Percentiles rank a stretch among this genome's conserved stretches.
Conservation (phyloP, 2,888 invertebrate genomes). For the Drosophila aldrichi region DNA sequence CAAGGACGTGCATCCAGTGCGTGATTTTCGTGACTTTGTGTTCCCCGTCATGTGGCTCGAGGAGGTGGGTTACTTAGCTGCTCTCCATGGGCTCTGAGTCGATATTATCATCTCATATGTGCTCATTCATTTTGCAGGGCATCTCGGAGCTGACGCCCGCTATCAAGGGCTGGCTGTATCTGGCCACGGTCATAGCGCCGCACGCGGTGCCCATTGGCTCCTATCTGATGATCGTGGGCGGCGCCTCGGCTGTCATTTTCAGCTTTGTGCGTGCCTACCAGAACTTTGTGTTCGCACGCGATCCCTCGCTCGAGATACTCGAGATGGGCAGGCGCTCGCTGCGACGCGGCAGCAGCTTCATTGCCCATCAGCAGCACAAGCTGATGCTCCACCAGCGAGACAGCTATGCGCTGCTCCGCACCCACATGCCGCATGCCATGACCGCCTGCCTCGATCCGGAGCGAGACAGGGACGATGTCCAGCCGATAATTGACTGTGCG, state of each 20-base stretch:
- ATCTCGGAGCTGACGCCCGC: conserved; percentile 91
- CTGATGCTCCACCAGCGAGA: conserved; percentile 78
- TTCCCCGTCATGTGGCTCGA: conserved; percentile 96
- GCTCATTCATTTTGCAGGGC: conserved; percentile 86
- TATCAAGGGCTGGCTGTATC: conserved; percentile 92
- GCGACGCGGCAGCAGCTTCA: conserved; percentile 87
- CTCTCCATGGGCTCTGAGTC: neutral
- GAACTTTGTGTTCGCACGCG: conserved; percentile 89
- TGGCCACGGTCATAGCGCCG: conserved; percentile 92
- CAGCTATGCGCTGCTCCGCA: conserved; percentile 83
- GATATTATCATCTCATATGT: neutral
- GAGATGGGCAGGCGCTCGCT: conserved; percentile 91
- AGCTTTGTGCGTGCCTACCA: conserved; percentile 91
- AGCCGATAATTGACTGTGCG: conserved; percentile 71
- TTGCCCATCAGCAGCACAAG: conserved; percentile 84
- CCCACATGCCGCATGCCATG: conserved; percentile 66
- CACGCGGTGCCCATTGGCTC: conserved; percentile 89
- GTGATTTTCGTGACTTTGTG: conserved; percentile 91
- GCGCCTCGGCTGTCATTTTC: conserved; percentile 88
- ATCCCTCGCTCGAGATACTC: conserved; percentile 89
- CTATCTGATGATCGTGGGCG: conserved; percentile 90
- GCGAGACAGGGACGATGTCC: conserved; percentile 66
- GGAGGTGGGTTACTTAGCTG: conserved; percentile 89
- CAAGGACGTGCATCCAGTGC: conserved; percentile 89
- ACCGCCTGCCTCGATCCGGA: conserved; percentile 61